Percentiles rank a stretch among this genome's conserved stretches.
These are phyloP conservation scores for Limonius californicus DNA, from an alignment of 1,140 invertebrate species.

Conservation along the genomic window DNA sequence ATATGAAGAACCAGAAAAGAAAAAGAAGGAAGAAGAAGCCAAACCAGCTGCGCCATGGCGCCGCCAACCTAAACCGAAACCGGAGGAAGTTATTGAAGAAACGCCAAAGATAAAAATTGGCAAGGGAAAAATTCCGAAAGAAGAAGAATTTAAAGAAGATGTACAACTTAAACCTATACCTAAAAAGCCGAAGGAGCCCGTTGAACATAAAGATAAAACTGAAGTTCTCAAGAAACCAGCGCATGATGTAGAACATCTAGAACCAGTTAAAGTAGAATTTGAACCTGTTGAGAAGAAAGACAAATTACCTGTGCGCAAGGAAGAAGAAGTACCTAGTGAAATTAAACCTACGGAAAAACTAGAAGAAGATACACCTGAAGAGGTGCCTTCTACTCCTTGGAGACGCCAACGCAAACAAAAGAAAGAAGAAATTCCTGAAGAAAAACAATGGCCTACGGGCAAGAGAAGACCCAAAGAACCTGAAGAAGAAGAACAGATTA, in stretches of 20 bases:
- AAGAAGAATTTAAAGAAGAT: conserved; percentile 44
- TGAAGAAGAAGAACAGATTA: conserved; percentile 43
- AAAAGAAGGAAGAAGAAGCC: conserved; percentile 32
- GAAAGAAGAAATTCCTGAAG: conserved; percentile 37
- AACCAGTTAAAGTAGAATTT: conserved; percentile 29
- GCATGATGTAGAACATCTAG: conserved; percentile 32
- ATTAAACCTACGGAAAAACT: conserved; percentile 28
- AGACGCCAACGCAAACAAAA: conserved; percentile 42
- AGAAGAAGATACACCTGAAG: conserved; percentile 35
- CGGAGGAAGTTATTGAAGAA: conserved; percentile 33
- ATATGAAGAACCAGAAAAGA: conserved; percentile 36
- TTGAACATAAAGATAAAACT: conserved; percentile 38
- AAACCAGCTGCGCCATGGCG: conserved; percentile 36
- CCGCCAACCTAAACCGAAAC: conserved; percentile 38
- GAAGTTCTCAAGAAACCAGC: conserved; percentile 32
- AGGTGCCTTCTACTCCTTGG: conserved; percentile 35
- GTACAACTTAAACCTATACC: conserved; percentile 46
- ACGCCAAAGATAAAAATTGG: conserved; percentile 38
- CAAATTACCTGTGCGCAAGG: conserved; percentile 22
- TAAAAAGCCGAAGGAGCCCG: conserved; percentile 39
- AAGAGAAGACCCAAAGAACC: conserved; percentile 45
- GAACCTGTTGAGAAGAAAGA: conserved; percentile 36
- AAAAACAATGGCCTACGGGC: conserved; percentile 48
- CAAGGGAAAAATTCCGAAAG: conserved; percentile 43
- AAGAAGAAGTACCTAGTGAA: not conserved